Conservation (phyloP, 2,888 invertebrate species). For the Cremastinae sp. region DNA sequence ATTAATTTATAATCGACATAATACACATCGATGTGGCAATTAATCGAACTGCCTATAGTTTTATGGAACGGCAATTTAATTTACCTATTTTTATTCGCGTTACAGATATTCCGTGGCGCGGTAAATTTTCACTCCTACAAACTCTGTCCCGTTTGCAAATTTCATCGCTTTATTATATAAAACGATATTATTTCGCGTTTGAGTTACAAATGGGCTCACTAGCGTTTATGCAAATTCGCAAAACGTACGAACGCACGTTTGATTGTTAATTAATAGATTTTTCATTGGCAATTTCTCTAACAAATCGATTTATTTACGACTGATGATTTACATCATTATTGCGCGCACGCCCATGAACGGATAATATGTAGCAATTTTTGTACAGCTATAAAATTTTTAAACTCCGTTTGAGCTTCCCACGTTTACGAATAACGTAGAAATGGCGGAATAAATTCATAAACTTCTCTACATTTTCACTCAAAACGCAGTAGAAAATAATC, state of each 20-base stretch:
- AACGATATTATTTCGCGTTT: slow-evolving; percentile 18
- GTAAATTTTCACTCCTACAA: slow-evolving; percentile 34
- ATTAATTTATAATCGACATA: slow-evolving; percentile 55
- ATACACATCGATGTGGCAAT: slow-evolving; percentile 49
- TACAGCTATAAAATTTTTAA: slow-evolving; percentile 17
- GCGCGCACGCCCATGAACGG: slow-evolving; percentile 12
- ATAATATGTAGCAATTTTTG: slow-evolving; percentile 21
- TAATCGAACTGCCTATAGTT: slow-evolving; percentile 40
- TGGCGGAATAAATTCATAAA: slow-evolving; percentile 10
- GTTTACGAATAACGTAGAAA: not conserved
- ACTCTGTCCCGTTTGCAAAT: slow-evolving; percentile 39
- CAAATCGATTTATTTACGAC: slow-evolving; percentile 47
- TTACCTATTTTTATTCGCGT: not conserved
- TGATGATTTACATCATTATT: slow-evolving; percentile 47
- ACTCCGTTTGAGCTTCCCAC: slow-evolving; percentile 45
- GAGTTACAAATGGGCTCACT: not conserved
- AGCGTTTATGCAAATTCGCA: slow-evolving; percentile 7
- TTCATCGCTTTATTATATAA: slow-evolving; percentile 21
- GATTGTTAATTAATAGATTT: slow-evolving; percentile 49
- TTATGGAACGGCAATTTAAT: slow-evolving; percentile 21
- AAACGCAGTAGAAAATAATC: too few relatives aligned
- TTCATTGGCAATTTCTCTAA: slow-evolving; percentile 47
- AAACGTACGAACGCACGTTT: slow-evolving; percentile 1
- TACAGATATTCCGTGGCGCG: slow-evolving; percentile 6
- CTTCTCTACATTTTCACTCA: too few relatives aligned